Evolutionary conservation across 1,140 invertebrate genomes (phyloP).

Genomic region (Pseudomyrmex gracilis): DNA sequence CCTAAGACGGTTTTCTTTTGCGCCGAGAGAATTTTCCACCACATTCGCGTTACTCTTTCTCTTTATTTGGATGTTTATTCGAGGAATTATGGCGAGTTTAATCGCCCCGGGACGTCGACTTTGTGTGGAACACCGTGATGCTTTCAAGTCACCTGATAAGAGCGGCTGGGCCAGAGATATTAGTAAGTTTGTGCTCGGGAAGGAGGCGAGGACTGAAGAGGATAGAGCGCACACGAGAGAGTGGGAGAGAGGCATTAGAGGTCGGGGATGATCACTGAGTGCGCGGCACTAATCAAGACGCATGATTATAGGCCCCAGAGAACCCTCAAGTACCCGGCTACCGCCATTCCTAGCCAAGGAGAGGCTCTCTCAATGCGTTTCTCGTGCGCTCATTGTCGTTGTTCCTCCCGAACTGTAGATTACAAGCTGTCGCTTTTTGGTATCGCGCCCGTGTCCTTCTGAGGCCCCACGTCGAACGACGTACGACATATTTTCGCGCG

Average conservation of each 20-base stretch:
- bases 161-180: constrained; percentile 73
- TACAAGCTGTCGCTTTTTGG: constrained; percentile 79
- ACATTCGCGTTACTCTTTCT: not conserved
- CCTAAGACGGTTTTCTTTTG: not conserved
- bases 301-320: constrained; percentile 85
- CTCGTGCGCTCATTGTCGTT: constrained; percentile 77
- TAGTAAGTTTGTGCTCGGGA: constrained; percentile 79
- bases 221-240: constrained; percentile 58
- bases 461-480: not conserved
- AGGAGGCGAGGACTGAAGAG: constrained; percentile 76
- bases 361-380: constrained; percentile 70
- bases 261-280: constrained; percentile 84
- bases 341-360: constrained; percentile 72
- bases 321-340: constrained; percentile 75
- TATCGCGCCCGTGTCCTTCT: not conserved
- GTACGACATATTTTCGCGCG: not conserved
- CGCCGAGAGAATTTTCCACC: not conserved
- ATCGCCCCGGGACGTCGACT: constrained; percentile 30
- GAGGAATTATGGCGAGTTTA: constrained; percentile 25
- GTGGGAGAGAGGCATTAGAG: constrained; percentile 81
- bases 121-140: constrained; percentile 21
- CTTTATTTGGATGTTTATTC: not conserved
- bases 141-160: constrained; percentile 61
- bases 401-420: constrained; percentile 72
- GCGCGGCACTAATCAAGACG: constrained; percentile 84